Evolutionary conservation across 2,888 invertebrate species (phyloP).

Genomic region (Acholoe squamosa): DNA sequence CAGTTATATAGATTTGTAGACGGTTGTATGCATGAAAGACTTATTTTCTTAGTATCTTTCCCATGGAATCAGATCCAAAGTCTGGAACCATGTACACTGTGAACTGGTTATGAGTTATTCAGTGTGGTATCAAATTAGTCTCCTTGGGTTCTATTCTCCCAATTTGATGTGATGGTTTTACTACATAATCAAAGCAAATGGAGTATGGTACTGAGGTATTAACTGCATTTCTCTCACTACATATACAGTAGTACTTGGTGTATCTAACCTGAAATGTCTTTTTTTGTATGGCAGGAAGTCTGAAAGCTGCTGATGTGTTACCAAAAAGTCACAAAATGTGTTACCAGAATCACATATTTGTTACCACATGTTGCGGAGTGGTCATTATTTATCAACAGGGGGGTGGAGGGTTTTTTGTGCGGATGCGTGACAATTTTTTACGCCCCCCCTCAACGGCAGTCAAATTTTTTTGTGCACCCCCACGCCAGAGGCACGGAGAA

Average conservation of each 20-base stretch:
- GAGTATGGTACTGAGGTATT: neutral
- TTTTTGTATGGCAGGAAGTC: neutral
- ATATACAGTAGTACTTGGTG: neutral
- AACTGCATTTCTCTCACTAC: neutral
- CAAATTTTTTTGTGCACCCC: too few species aligned
- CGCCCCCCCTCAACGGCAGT: too few species aligned
- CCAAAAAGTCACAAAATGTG: neutral
- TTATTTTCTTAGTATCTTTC: neutral
- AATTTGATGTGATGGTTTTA: neutral
- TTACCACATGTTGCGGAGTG: too few species aligned
- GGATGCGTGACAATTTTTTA: too few species aligned
- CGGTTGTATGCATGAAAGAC: neutral
- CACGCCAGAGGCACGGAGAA: too few species aligned
- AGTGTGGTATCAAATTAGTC: neutral
- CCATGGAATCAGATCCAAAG: neutral
- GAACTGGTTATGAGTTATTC: neutral
- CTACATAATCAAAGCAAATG: neutral
- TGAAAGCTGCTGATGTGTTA: conserved; percentile 33
- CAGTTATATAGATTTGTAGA: neutral
- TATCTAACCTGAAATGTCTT: neutral
- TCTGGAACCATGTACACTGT: neutral
- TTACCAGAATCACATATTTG: too few species aligned
- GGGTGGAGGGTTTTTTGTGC: too few species aligned
- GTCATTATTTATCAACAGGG: too few species aligned
- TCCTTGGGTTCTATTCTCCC: neutral